Evolutionary conservation across 2,888 invertebrate species (phyloP).

Genomic region (Acleris sparsana): DNA sequence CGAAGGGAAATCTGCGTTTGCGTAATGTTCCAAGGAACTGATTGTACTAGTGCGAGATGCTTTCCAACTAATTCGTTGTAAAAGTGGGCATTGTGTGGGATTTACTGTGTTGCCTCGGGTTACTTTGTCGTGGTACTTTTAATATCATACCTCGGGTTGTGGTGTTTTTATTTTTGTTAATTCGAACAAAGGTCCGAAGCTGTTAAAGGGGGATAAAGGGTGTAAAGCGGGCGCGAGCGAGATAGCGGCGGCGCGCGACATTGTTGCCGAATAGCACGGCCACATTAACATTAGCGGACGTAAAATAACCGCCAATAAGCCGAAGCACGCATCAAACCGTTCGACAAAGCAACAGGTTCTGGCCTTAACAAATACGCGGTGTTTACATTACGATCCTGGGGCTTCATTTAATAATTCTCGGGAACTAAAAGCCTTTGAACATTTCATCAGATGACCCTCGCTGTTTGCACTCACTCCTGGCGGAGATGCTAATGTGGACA

Average conservation of each 20-base stretch:
- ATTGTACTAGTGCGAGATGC: constrained; percentile 57
- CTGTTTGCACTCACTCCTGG: constrained; percentile 82
- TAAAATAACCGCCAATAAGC: constrained; percentile 82
- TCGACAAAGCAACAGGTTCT: constrained; percentile 82
- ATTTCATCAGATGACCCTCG: constrained; percentile 84
- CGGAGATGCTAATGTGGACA: constrained; percentile 83
- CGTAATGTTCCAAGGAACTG: constrained; percentile 63
- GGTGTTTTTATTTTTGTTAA: constrained; percentile 33
- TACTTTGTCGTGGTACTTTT: constrained; percentile 37
- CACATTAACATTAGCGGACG: constrained; percentile 78
- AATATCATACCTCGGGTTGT: constrained; percentile 31
- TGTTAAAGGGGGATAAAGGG: constrained; percentile 51
- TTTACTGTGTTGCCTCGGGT: constrained; percentile 44
- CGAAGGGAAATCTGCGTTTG: constrained; percentile 75
- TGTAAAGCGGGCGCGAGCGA: constrained; percentile 44
- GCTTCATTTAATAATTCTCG: constrained; percentile 84
- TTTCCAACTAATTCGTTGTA: constrained; percentile 61
- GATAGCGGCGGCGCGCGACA: constrained; percentile 53
- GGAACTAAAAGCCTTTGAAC: constrained; percentile 84
- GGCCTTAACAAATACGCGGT: constrained; percentile 74
- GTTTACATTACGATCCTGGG: constrained; percentile 83
- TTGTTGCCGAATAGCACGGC: constrained; percentile 71
- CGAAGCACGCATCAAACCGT: constrained; percentile 76
- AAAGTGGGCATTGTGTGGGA: constrained; percentile 51
- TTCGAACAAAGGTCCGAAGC: constrained; percentile 27